phyloP scores from a whole-genome alignment of 2,113 vertebrate genomes.

The Cheilinus undulatus region DNA sequence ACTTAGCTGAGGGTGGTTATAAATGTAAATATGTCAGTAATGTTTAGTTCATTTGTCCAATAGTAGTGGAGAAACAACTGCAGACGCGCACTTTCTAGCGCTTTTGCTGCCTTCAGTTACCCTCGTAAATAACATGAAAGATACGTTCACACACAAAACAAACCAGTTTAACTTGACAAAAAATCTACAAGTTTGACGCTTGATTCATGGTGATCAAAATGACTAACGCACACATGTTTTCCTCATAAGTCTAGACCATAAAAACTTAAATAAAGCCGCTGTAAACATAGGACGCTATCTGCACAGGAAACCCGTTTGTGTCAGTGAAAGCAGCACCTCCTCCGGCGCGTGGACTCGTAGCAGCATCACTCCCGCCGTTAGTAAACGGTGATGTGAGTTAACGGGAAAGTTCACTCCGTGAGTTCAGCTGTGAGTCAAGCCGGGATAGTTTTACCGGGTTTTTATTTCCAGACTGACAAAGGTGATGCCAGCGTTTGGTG shows the following conservation, averaged over 20 bases:
- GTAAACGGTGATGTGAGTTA: conserved; percentile 44
- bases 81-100: conserved; percentile 34
- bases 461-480: conserved; percentile 42
- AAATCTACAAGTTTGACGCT: accelerated
- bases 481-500: conserved; percentile 54
- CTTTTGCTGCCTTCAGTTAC: conserved; percentile 16
- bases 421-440: conserved; percentile 38
- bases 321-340: conserved; percentile 51
- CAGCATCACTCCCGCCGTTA: conserved; percentile 57
- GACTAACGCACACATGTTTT: accelerated
- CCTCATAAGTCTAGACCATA: not conserved
- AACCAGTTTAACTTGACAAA: too few relatives aligned
- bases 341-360: conserved; percentile 36
- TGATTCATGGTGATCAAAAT: accelerated
- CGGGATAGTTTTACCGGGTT: conserved; percentile 32
- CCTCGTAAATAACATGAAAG: not conserved
- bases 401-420: conserved; percentile 45
- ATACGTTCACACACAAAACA: too few relatives aligned
- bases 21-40: not conserved
- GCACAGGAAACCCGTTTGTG: not conserved
- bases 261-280: not conserved
- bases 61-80: not conserved
- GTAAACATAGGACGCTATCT: not conserved
- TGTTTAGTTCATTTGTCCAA: not conserved
- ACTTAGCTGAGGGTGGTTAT: too few relatives aligned